These are phyloP conservation scores for Scaptomyza caliginosa DNA, from an alignment of 2,888 invertebrate genomes.

Conservation along the genomic window DNA sequence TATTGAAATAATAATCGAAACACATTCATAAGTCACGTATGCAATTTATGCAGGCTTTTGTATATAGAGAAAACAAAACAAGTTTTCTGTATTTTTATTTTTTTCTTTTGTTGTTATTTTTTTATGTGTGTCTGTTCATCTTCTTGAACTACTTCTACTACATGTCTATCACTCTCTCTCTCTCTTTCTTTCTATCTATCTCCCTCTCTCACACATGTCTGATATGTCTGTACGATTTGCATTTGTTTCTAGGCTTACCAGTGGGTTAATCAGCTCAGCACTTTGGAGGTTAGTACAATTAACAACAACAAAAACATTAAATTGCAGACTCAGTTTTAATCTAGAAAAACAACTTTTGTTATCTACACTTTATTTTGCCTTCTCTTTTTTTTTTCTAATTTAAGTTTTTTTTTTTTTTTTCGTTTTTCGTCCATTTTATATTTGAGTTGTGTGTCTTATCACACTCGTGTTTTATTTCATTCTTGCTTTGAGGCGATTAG, in stretches of 20 bases:
- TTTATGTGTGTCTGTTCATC: slow-evolving; percentile 6
- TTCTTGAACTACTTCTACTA: slow-evolving; percentile 4
- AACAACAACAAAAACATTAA: neutral
- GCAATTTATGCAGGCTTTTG: neutral
- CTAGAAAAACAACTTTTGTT: slow-evolving; percentile 8
- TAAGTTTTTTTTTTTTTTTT: neutral
- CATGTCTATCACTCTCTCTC: neutral
- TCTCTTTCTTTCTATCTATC: neutral
- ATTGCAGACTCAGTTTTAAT: slow-evolving; percentile 4
- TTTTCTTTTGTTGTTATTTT: neutral
- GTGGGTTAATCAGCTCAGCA: slow-evolving; percentile 65
- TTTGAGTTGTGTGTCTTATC: slow-evolving; percentile 25
- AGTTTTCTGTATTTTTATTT: neutral
- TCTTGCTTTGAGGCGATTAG: slow-evolving; percentile 22
- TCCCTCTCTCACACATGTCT: slow-evolving; percentile 31
- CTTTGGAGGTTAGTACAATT: slow-evolving; percentile 61
- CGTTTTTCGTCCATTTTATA: neutral
- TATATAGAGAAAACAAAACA: neutral
- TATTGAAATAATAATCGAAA: neutral
- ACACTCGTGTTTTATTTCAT: slow-evolving; percentile 5
- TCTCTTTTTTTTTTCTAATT: slow-evolving; percentile 5
- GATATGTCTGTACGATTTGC: slow-evolving; percentile 48
- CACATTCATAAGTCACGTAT: slow-evolving; percentile 16
- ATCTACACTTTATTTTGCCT: too few relatives aligned
- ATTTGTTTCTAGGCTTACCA: slow-evolving; percentile 66